These are phyloP conservation scores for Falco peregrinus DNA, from an alignment of 2,797 vertebrate species.

Conservation along the genomic window DNA sequence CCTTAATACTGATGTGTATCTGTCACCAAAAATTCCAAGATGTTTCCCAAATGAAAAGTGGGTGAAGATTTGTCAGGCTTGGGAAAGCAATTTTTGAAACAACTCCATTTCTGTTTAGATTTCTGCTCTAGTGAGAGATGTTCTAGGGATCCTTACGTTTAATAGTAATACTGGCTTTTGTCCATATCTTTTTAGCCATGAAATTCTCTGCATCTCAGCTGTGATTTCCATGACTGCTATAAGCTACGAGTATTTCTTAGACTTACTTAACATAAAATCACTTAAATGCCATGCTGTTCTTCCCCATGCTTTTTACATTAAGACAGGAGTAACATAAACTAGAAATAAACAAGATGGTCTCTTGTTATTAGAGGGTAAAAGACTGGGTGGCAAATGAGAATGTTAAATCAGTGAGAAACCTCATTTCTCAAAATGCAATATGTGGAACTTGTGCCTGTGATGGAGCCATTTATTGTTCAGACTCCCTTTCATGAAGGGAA, in stretches of 20 bases:
- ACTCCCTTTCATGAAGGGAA: conserved; percentile 7
- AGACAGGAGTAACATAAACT: neutral
- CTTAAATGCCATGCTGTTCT: neutral
- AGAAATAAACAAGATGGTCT: neutral
- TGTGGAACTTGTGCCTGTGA: neutral
- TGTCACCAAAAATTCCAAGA: conserved; percentile 25
- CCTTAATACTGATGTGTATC: conserved; percentile 1
- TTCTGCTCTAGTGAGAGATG: neutral
- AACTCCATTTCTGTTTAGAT: neutral
- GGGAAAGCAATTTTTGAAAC: neutral
- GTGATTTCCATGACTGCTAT: neutral
- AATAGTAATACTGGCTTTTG: neutral
- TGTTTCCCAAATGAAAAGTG: neutral
- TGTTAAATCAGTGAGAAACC: conserved; percentile 5
- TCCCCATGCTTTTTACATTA: neutral
- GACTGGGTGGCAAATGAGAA: neutral
- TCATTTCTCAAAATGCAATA: conserved; percentile 43
- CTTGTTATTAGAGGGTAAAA: neutral
- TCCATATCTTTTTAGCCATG: neutral
- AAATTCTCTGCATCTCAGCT: neutral
- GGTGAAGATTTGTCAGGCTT: neutral
- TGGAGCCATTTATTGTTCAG: conserved; percentile 40
- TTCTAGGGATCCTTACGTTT: neutral
- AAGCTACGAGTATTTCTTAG: neutral
- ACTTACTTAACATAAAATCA: neutral